These are phyloP conservation scores for Callimorpha dominula DNA, from an alignment of 2,888 invertebrate genomes.

Conservation along the genomic window DNA sequence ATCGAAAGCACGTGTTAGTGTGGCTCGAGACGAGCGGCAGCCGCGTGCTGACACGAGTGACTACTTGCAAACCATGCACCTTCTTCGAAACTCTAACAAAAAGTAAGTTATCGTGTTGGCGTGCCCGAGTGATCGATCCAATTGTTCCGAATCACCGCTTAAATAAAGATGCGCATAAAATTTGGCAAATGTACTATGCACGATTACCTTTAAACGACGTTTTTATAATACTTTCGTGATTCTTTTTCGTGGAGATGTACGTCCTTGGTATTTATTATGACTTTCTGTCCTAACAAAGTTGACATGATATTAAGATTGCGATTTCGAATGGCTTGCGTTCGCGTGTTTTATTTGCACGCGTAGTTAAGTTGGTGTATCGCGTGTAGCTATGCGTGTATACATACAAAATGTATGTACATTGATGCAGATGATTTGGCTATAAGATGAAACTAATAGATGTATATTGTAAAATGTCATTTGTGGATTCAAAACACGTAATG, in stretches of 20 bases:
- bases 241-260: constrained; percentile 49
- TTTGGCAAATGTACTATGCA: constrained; percentile 73
- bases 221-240: constrained; percentile 64
- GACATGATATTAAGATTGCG: constrained; percentile 39
- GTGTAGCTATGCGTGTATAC: constrained; percentile 30
- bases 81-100: constrained; percentile 72
- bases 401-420: constrained; percentile 33
- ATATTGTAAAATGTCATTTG: constrained; percentile 5
- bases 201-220: constrained; percentile 61
- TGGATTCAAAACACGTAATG: constrained; percentile 1
- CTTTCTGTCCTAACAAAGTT: constrained; percentile 37
- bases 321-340: constrained; percentile 26
- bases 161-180: constrained; percentile 81
- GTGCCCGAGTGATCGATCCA: constrained; percentile 80
- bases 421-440: constrained; percentile 22
- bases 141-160: constrained; percentile 65
- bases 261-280: constrained; percentile 39
- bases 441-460: constrained; percentile 13
- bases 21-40: constrained; percentile 62
- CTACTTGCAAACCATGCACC: constrained; percentile 72
- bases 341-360: constrained; percentile 36
- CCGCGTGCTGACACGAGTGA: constrained; percentile 65
- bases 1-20: constrained; percentile 22
- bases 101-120: constrained; percentile 83
- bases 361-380: constrained; percentile 31